Evolutionary conservation across 2,888 invertebrate species (phyloP), one percentile per base, ranked within the genome.

Genomic region (Drosophila birchii): DNA sequence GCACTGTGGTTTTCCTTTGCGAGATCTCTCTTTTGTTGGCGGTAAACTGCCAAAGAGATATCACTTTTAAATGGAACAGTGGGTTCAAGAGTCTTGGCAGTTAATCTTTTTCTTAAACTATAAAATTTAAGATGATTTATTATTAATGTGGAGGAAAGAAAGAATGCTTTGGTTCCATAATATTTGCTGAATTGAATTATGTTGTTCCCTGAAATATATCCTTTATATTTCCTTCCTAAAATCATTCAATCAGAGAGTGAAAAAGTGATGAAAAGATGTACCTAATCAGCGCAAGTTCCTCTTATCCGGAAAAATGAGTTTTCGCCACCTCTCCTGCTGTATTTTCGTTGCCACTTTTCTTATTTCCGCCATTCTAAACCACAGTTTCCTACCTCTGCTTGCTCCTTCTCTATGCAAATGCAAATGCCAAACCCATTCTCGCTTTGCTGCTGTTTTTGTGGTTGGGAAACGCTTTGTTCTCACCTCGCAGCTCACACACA

Each of bases 381-480:
- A 61, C 34, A 34, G 61, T 61, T 18, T 11, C 11, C 5, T 18
- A 32, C 16, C 14, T 6, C 32, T 18, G 23, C 5, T 34, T 47
- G n/a, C 47, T n/a, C 66, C 32, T 47, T 34, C 54, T 54, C 41
- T 34, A 61, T 70, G 74, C 76, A 75, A 39, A 73, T 61, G 74
- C 76, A 75, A 73, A 73, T 75, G 64, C 45, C 66, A 23, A 54
- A 57, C 54, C 36, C 68, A 59, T 73, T 74, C 47, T 36, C 57
- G n/a, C 36, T 68, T 68, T 54, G 43, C 49, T 54, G 38, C 47
- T 57, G 41, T 20, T 51, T 59, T 44, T 88, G 89, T 74, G 86
- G 86, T 89, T 75, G 72, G 63, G 54, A 18, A 78, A 63, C 80
- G 78, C 68, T 86, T 88, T 89, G 86, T 86, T 88, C 79, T 68